Evolutionary conservation across 2,113 vertebrate genomes (phyloP).

Genomic region (Tautogolabrus adspersus): DNA sequence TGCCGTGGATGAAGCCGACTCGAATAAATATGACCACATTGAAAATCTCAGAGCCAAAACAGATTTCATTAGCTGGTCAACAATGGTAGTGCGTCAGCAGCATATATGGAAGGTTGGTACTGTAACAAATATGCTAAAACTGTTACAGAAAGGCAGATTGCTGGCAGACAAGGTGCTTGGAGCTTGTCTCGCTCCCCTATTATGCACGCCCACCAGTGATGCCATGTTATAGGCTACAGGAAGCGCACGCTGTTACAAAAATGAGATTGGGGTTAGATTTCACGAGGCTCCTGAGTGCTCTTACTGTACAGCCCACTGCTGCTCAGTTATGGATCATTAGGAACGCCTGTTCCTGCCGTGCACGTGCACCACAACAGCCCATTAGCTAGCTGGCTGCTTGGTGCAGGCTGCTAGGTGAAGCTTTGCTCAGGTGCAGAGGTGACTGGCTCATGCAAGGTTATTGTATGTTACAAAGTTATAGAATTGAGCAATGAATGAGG

Average conservation of each 20-base stretch:
- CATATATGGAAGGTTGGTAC: background rate
- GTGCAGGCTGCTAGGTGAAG: constrained; percentile 25
- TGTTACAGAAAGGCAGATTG: background rate
- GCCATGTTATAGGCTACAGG: constrained; percentile 46
- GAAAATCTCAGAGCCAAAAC: constrained; percentile 44
- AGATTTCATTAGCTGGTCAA: constrained; percentile 37
- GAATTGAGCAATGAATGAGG: background rate
- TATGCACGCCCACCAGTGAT: constrained; percentile 55
- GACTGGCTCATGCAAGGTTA: constrained; percentile 2
- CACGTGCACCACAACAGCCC: constrained; percentile 39
- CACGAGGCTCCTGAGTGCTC: constrained; percentile 63
- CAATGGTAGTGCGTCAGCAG: constrained; percentile 32
- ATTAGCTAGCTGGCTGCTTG: constrained; percentile 62
- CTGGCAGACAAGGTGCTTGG: background rate
- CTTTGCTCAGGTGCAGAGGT: constrained; percentile 26
- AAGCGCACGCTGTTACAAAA: constrained; percentile 58
- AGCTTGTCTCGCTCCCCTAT: constrained; percentile 26
- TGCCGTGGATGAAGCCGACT: constrained; percentile 26
- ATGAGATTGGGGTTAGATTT: constrained; percentile 65
- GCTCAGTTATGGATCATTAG: constrained; percentile 71
- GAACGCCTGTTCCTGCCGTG: constrained; percentile 47
- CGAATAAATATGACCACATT: constrained; percentile 34
- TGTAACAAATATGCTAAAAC: constrained; percentile 33
- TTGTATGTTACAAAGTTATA: constrained; percentile 11
- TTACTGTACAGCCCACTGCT: constrained; percentile 55